Conservation (phyloP, 2,888 invertebrate genomes). For the Lithophane socia region DNA sequence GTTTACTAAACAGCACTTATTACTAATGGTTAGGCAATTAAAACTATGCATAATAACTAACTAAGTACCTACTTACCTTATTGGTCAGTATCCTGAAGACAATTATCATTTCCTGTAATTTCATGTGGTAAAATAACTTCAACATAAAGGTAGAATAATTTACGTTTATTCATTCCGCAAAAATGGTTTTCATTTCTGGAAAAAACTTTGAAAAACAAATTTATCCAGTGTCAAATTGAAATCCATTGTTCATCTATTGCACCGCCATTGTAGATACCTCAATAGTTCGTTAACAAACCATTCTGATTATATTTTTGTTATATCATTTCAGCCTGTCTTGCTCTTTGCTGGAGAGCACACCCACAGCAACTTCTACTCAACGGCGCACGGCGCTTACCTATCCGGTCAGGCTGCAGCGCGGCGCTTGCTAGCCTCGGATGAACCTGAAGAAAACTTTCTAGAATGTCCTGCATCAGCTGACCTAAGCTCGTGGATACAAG, state of each 20-base stretch:
- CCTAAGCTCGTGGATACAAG: constrained; percentile 96
- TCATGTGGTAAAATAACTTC: no score
- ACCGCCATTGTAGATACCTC: not conserved
- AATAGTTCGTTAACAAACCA: not conserved
- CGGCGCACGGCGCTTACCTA: constrained; percentile 98
- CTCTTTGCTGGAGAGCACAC: constrained; percentile 99
- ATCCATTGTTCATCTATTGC: not conserved
- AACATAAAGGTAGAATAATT: no score
- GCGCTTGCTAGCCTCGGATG: constrained; percentile 91
- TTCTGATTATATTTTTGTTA: constrained; percentile 9
- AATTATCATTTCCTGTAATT: not conserved
- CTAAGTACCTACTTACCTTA: no score
- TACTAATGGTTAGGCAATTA: not conserved
- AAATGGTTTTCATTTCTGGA: not conserved
- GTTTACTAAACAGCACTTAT: not conserved
- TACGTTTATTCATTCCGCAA: not conserved
- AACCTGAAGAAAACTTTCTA: constrained; percentile 92
- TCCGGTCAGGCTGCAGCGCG: constrained; percentile 96
- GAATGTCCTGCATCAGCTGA: constrained; percentile 95
- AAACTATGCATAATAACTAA: not conserved
- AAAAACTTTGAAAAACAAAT: not conserved
- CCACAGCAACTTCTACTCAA: constrained; percentile 98
- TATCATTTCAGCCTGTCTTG: constrained; percentile 92
- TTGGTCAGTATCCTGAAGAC: not conserved
- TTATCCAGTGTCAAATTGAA: not conserved